Conservation (phyloP, 2,113 vertebrate genomes). For the Acanthochromis polyacanthus region DNA sequence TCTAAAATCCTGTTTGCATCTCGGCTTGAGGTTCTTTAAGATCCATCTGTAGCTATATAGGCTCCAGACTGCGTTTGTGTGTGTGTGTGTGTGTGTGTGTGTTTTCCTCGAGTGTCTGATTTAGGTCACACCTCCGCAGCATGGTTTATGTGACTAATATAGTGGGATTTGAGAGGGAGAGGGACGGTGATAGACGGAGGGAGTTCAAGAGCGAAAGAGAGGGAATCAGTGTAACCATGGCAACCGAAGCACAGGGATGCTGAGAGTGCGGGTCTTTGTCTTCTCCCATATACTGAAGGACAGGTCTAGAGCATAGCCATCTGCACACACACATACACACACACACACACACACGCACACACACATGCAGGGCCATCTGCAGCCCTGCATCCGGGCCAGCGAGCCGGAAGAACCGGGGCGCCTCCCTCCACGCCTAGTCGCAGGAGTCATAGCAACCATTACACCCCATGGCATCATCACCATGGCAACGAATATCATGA, state of each 20-base stretch:
- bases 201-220: conserved; percentile 21
- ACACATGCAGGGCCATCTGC: conserved; percentile 72
- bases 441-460: conserved; percentile 73
- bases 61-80: conserved; percentile 20
- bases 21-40: conserved; percentile 41
- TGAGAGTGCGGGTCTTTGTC: conserved; percentile 71
- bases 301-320: conserved; percentile 62
- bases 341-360: conserved; percentile 30
- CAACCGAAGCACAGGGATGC: conserved; percentile 71
- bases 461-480: conserved; percentile 69
- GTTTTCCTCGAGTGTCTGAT: conserved; percentile 48
- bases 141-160: conserved; percentile 48
- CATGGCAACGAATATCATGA: conserved; percentile 64
- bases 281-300: conserved; percentile 47
- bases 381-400: conserved; percentile 67
- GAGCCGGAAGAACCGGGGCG: conserved; percentile 55
- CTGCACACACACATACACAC: conserved; percentile 44
- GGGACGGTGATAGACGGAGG: conserved; percentile 21
- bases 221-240: conserved; percentile 72
- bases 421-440: conserved; percentile 66
- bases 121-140: conserved; percentile 75
- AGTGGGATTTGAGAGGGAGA: conserved; percentile 50
- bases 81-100: conserved; percentile 2
- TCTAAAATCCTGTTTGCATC: conserved; percentile 34
- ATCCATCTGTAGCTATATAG: conserved; percentile 35